Conservation (phyloP, 1,140 invertebrate genomes). For the Thaumetopoea pityocampa region DNA sequence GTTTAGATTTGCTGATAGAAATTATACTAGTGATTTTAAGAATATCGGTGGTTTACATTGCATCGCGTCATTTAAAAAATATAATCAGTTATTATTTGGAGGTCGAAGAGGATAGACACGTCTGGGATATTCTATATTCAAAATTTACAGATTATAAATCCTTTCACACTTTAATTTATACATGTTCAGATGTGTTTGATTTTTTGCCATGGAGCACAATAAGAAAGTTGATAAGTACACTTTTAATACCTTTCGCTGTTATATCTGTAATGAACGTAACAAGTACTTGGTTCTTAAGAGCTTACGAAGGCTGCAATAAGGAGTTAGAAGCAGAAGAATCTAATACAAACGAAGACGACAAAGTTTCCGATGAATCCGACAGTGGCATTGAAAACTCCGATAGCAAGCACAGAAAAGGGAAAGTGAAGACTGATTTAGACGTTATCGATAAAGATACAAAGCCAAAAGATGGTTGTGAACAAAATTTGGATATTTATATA, state of each 20-base stretch:
- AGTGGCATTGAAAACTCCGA: conserved; percentile 24
- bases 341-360: conserved; percentile 37
- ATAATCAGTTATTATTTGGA: conserved; percentile 46
- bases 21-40: conserved; percentile 37
- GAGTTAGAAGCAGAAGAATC: conserved; percentile 8
- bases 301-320: conserved; percentile 15
- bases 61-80: conserved; percentile 47
- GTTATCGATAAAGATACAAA: conserved; percentile 25
- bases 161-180: conserved; percentile 91
- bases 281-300: conserved; percentile 58
- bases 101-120: conserved; percentile 80
- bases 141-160: conserved; percentile 86
- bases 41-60: conserved; percentile 31
- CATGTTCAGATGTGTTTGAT: conserved; percentile 89
- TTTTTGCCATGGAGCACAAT: conserved; percentile 80
- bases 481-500: conserved; percentile 21
- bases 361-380: conserved; percentile 15
- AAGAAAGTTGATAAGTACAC: conserved; percentile 71
- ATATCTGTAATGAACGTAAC: conserved; percentile 63
- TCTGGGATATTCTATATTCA: conserved; percentile 85
- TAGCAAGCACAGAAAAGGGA: conserved; percentile 18
- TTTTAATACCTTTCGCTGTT: conserved; percentile 77
- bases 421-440: conserved; percentile 21
- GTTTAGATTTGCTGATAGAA: conserved; percentile 42
- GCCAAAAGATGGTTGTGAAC: conserved; percentile 8